phyloP scores from a whole-genome alignment of 2,888 invertebrate genomes.

The Yponomeuta malinellus region DNA sequence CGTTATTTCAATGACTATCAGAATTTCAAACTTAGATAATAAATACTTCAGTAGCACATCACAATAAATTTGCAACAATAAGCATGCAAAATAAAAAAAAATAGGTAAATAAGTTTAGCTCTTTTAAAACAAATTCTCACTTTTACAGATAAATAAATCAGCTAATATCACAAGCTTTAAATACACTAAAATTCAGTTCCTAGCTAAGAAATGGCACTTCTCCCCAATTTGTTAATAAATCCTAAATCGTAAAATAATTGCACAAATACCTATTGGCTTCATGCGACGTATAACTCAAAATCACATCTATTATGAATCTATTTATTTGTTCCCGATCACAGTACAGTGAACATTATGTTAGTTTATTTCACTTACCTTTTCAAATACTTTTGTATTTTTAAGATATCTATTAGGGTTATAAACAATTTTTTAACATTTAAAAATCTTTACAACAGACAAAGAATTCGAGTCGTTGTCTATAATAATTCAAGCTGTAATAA shows the following conservation, averaged over 20 bases:
- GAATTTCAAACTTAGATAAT: not conserved
- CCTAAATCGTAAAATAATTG: not conserved
- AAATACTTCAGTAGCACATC: not conserved
- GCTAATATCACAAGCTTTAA: slow-evolving; percentile 8
- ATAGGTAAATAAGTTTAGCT: not conserved
- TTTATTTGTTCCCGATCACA: not conserved
- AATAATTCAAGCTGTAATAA: too few species aligned
- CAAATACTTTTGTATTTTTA: not conserved
- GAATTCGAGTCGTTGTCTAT: too few species aligned
- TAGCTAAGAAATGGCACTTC: not conserved
- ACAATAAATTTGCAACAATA: not conserved
- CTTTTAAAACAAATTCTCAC: not conserved
- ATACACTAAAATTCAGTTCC: not conserved
- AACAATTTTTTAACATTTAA: not conserved
- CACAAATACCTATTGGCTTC: too few species aligned
- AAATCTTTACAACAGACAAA: too few species aligned
- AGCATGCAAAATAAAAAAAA: not conserved
- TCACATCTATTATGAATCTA: too few species aligned
- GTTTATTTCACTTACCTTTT: not conserved
- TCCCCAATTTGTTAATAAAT: not conserved
- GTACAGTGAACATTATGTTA: not conserved
- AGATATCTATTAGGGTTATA: not conserved
- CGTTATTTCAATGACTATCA: not conserved
- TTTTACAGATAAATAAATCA: not conserved
- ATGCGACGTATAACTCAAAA: too few species aligned